Base-by-base conservation (phyloP, 2,113 vertebrate species). In the Pachypanchax playfairii region DNA sequence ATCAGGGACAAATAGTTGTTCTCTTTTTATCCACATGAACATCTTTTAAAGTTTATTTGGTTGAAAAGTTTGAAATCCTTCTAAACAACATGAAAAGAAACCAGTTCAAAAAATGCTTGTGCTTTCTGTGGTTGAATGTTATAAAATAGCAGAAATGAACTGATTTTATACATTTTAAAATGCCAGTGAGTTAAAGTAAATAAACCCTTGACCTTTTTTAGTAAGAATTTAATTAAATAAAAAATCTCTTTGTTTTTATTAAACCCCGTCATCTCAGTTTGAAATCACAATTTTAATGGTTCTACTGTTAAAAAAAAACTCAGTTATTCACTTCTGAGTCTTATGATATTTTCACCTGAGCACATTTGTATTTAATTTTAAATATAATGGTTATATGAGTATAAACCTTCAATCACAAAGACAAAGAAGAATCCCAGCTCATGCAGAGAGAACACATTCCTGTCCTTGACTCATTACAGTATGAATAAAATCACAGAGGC, bases 381-480 rank as follows among this genome's bases (percentile, higher is more conserved):
- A 69, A 74, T 46, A 57, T 53, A 75, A 24, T 57, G 68, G 54
- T 74, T 62, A 68, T 82, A 83, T 54, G 61, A 74, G 59, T 70
- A 61, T 66, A 28, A 26, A 48, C 22, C 59, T 82, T 73, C 49
- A 73, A 44, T 83, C 57, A 70, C 43, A 26, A 46, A 35, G 43
- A 49, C 21, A 52, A 55, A 18, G 25, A 35, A 75, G 42, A 62
- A 78, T 12, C 22, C 9, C 21, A 58, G 41, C 36, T 25, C n/a
- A 63, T 21, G 52, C 63, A 63, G 57, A 38, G 38, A 64, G 64
- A 76, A 79, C 65, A 65, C 14, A 5, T 72, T 31, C 59, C 46
- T 62, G 54, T 20, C 51, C 72, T 79, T 82, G 59, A 74, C 72
- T 79, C 77, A 76, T 82, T 70, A 49, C 46, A 66, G 38, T 53